Evolutionary conservation across 2,113 vertebrate genomes (phyloP).

Genomic region (Calidris pugnax): DNA sequence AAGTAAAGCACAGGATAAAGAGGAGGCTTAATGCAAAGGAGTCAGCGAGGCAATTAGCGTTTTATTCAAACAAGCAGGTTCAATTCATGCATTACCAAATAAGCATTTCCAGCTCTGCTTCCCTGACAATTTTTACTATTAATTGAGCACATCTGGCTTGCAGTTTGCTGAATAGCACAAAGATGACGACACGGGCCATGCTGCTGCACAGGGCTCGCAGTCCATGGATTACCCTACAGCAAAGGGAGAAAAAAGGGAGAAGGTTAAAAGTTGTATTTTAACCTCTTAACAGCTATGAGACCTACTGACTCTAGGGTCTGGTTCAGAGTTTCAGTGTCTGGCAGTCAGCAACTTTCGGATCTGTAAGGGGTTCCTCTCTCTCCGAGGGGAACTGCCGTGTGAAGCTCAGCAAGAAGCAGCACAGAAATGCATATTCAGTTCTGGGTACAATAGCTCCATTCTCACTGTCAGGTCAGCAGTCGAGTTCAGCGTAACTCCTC

Average conservation of each 20-base stretch:
- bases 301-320: background rate
- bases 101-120: constrained; percentile 28
- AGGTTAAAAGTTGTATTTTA: constrained; percentile 20
- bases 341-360: constrained; percentile 4
- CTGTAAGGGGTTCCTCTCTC: background rate
- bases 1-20: background rate
- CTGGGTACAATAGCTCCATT: constrained; percentile 64
- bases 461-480: constrained; percentile 66
- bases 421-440: constrained; percentile 57
- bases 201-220: background rate
- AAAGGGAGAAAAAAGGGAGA: background rate
- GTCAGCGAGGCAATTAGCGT: constrained; percentile 14
- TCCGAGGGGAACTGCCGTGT: background rate
- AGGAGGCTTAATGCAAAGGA: background rate
- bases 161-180: constrained; percentile 15
- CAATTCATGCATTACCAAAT: constrained; percentile 5
- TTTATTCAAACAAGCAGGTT: constrained; percentile 41
- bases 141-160: background rate
- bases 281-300: background rate
- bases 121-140: background rate
- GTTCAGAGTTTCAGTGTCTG: background rate
- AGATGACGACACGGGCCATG: background rate
- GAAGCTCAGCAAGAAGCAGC: background rate
- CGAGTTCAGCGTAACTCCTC: constrained; percentile 65
- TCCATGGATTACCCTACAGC: constrained; percentile 7